Base-by-base conservation (phyloP, 2,888 invertebrate genomes). In the Trichopria drosophilae region DNA sequence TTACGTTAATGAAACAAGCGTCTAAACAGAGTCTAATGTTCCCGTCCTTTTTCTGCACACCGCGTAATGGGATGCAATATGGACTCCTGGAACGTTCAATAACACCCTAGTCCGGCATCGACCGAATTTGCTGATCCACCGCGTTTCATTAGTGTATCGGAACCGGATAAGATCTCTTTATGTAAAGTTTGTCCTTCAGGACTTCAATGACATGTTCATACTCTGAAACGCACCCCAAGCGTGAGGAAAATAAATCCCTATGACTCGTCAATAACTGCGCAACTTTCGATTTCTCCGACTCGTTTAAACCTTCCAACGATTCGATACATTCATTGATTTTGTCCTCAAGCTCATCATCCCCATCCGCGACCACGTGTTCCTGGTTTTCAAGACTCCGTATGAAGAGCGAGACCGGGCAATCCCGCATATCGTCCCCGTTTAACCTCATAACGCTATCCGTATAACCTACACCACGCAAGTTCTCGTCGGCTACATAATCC, bases 11-110 rank as follows among this genome's bases (percentile, higher is more conserved):
- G 40, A 53, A 56, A 9, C 69, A 29, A 1, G 69, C 69, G 51
- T 71, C 68, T 18, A 69, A 45, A 48, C 68, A 65, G 10, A 69
- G 53, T 6, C 69, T 50, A 5, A 35, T 6, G 1, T 65, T 50
- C 1, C 63, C 63, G 26, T 68, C 64, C 19, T 67, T 65, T 45
- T 69, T 68, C 32, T 6, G 16, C 3, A 35, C 35, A 10, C 16
- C 10, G 5, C 19, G 16, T 10, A 35, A 35, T 10, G 35, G 36
- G 13, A 6, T 4, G 31, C 13, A 4, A 2, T 3, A 15, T 31
- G 15, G 2, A 31, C 4, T n/a, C n/a, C n/a, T n/a, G n/a, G n/a
- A n/a, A n/a, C n/a, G n/a, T n/a, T n/a, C n/a, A n/a, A n/a, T n/a
- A 7, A 31, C 16, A 6, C 7, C 7, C n/a, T 15, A 7, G 6